Evolutionary conservation across 2,888 invertebrate species (phyloP).

Genomic region (Caenorhabditis sinica): DNA sequence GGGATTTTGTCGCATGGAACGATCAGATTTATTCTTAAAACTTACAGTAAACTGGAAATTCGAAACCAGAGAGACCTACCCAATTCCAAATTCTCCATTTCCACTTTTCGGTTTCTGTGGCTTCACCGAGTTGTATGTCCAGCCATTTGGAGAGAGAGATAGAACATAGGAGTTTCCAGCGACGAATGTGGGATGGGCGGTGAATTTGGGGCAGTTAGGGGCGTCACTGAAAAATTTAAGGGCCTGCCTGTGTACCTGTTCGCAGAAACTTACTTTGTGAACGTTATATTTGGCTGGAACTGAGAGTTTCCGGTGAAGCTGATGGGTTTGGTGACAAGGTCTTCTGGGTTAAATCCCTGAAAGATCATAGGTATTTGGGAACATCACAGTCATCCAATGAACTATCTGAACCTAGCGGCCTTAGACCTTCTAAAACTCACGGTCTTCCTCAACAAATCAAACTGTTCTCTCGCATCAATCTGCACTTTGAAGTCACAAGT

Average conservation of each 20-base stretch:
- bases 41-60: neutral
- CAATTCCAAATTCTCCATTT: constrained; percentile 64
- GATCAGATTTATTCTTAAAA: constrained; percentile 48
- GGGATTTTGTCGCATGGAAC: constrained; percentile 61
- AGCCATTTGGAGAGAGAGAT: constrained; percentile 55
- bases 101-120: constrained; percentile 66
- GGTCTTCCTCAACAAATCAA: constrained; percentile 33
- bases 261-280: constrained; percentile 31
- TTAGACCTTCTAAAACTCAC: constrained; percentile 15
- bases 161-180: constrained; percentile 48
- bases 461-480: constrained; percentile 36
- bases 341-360: constrained; percentile 48
- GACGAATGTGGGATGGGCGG: constrained; percentile 33
- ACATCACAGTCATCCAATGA: too few species aligned
- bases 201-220: constrained; percentile 62
- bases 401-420: too few species aligned
- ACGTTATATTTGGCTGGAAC: constrained; percentile 57
- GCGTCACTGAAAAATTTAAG: constrained; percentile 36
- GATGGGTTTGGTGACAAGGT: constrained; percentile 38
- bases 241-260: neutral
- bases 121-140: constrained; percentile 43
- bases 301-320: constrained; percentile 24
- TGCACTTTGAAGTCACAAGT: constrained; percentile 59
- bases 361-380: neutral
- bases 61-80: constrained; percentile 20